Conservation (phyloP, 2,888 invertebrate genomes). For the Labia minor region DNA sequence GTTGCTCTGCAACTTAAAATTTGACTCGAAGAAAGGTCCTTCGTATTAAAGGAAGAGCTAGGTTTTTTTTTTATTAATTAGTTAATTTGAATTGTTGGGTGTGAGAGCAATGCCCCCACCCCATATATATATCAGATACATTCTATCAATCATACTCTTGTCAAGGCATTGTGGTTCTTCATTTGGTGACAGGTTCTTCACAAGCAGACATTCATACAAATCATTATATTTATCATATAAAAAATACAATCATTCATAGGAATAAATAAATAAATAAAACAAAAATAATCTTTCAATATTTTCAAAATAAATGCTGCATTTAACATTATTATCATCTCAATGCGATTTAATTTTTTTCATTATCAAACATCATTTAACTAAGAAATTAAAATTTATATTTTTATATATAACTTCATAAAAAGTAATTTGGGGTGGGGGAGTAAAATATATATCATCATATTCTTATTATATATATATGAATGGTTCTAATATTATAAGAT, state of each 20-base stretch:
- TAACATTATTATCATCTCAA: background rate
- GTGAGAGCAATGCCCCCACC: background rate
- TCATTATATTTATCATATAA: too few relatives aligned
- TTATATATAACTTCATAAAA: too few relatives aligned
- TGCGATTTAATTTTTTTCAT: background rate
- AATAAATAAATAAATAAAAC: background rate
- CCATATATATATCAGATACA: background rate
- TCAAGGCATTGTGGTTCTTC: slow-evolving; percentile 5
- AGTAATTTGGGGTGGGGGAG: too few relatives aligned
- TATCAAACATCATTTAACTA: background rate
- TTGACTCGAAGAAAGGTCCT: background rate
- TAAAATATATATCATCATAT: too few relatives aligned
- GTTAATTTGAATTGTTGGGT: background rate
- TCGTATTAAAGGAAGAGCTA: background rate
- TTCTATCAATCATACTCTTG: background rate
- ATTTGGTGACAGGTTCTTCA: background rate
- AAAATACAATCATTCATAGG: background rate
- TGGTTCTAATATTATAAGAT: too few relatives aligned
- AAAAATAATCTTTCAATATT: background rate
- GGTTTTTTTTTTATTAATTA: background rate
- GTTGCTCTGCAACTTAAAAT: background rate
- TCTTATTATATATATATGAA: too few relatives aligned
- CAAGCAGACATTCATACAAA: background rate
- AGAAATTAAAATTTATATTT: background rate
- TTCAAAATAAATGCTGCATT: background rate